These are phyloP conservation scores for Neomonachus schauinslandi DNA, from an alignment of 2,113 vertebrate species.

Conservation along the genomic window DNA sequence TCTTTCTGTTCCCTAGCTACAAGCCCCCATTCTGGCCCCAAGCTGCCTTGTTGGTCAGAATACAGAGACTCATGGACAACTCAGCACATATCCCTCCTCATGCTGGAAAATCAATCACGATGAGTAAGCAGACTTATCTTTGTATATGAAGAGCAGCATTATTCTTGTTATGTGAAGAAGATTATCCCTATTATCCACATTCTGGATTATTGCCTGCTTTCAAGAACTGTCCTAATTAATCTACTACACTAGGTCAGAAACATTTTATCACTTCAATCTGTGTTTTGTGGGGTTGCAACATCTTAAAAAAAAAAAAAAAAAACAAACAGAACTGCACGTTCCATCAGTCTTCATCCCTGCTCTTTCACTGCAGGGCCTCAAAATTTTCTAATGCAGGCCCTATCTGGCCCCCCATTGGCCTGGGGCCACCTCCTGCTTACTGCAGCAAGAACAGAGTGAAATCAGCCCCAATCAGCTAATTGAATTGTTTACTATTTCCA, in stretches of 20 bases:
- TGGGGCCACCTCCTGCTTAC: constrained; percentile 32
- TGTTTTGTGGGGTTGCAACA: background rate
- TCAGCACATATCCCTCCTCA: constrained; percentile 64
- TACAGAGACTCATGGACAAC: constrained; percentile 48
- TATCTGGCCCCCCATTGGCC: background rate
- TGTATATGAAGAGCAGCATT: constrained; percentile 69
- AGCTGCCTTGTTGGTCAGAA: constrained; percentile 27
- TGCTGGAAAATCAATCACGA: constrained; percentile 59
- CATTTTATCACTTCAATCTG: constrained; percentile 34
- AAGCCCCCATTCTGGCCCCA: constrained; percentile 57
- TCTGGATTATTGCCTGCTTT: constrained; percentile 58
- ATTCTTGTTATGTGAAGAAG: constrained; percentile 67
- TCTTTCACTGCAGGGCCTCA: constrained; percentile 22
- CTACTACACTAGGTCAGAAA: constrained; percentile 29
- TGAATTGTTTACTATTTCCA: constrained; percentile 56
- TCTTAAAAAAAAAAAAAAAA: background rate
- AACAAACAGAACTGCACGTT: background rate
- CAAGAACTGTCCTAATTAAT: constrained; percentile 60
- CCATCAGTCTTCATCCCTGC: background rate
- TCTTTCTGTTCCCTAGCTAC: constrained; percentile 21
- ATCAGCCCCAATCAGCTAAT: constrained; percentile 40
- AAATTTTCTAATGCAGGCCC: background rate
- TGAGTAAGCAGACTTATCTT: constrained; percentile 72
- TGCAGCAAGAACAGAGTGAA: constrained; percentile 23
- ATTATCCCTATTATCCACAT: constrained; percentile 70